Evolutionary conservation across 2,797 vertebrate genomes (phyloP).

Genomic region (Eulemur albifrons): DNA sequence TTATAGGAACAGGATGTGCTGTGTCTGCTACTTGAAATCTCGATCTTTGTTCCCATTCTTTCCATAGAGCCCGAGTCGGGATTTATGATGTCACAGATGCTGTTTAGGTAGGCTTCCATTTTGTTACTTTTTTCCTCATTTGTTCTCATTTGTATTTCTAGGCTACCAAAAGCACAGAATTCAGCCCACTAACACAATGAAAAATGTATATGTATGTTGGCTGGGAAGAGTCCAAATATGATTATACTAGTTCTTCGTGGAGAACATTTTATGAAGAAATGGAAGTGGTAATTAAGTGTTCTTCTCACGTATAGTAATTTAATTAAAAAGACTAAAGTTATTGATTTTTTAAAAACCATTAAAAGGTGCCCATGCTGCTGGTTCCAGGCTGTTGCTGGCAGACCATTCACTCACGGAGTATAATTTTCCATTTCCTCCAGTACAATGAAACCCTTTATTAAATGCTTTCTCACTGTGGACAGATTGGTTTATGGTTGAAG

Average conservation of each 20-base stretch:
- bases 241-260: constrained; percentile 73
- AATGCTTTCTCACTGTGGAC: constrained; percentile 75
- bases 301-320: constrained; percentile 79
- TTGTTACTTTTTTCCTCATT: not conserved
- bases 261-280: constrained; percentile 74
- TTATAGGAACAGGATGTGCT: constrained; percentile 52
- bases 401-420: constrained; percentile 54
- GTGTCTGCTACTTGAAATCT: constrained; percentile 56
- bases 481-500: constrained; percentile 73
- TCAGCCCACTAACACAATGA: not conserved
- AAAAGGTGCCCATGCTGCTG: constrained; percentile 75
- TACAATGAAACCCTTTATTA: constrained; percentile 79
- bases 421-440: constrained; percentile 77
- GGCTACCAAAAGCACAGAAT: constrained; percentile 20
- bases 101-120: constrained; percentile 36
- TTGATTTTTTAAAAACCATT: constrained; percentile 77
- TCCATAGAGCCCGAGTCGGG: not conserved
- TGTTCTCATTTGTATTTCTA: constrained; percentile 49
- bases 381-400: constrained; percentile 74
- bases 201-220: not conserved
- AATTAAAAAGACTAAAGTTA: constrained; percentile 82
- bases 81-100: constrained; percentile 34
- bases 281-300: constrained; percentile 78
- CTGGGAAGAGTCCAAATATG: constrained; percentile 38
- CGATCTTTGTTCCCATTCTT: not conserved